phyloP scores from a whole-genome alignment of 2,797 vertebrate species.

The Chrosomus eos region DNA sequence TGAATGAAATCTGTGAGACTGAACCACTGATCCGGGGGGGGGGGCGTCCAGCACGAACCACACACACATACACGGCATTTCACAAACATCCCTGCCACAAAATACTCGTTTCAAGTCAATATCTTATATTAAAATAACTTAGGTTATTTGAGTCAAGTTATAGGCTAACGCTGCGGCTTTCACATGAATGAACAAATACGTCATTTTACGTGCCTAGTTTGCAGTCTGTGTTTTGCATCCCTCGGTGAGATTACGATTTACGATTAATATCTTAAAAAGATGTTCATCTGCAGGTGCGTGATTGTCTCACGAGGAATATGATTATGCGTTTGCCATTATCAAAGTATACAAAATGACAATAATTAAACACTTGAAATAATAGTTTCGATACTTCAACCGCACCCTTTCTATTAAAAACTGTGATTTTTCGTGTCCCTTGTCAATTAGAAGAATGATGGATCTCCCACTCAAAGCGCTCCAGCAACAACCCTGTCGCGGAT shows the following conservation, averaged over 20 bases:
- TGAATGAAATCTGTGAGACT: constrained; percentile 86
- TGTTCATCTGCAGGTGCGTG: neutral
- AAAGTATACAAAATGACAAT: neutral
- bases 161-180: neutral
- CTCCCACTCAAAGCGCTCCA: constrained; percentile 55
- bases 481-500: constrained; percentile 62
- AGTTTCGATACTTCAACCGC: constrained; percentile 10
- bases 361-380: neutral
- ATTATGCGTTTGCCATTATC: neutral
- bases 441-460: constrained; percentile 40
- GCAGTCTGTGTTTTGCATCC: neutral
- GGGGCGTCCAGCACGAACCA: constrained; percentile 32
- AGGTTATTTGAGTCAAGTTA: neutral
- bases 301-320: neutral
- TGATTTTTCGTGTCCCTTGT: constrained; percentile 38
- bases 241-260: neutral
- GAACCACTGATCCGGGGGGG: constrained; percentile 74
- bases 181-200: constrained; percentile 26
- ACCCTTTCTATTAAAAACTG: constrained; percentile 41
- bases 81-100: constrained; percentile 17
- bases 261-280: neutral
- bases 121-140: too few relatives aligned
- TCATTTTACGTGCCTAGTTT: constrained; percentile 42
- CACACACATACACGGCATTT: constrained; percentile 23
- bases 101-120: neutral